Evolutionary conservation across 2,888 invertebrate genomes (phyloP).

Genomic region (Imbricaverruca yamaguchii): DNA sequence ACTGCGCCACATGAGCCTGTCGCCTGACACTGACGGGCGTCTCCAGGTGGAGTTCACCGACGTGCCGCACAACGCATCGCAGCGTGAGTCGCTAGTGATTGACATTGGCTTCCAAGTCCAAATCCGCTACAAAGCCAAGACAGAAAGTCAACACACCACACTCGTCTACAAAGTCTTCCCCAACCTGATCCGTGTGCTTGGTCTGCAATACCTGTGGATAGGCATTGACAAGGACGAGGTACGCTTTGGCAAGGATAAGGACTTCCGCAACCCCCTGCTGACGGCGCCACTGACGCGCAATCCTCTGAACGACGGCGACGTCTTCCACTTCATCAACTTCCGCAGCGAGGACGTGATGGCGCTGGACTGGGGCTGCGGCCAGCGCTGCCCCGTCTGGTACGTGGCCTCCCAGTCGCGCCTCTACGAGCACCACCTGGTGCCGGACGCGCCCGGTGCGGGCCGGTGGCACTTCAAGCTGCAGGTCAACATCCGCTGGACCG

Average conservation of each 20-base stretch:
- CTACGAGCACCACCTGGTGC: conserved; percentile 6
- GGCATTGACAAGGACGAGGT: neutral
- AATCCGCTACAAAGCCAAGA: neutral
- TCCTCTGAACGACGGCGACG: neutral
- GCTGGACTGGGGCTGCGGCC: neutral
- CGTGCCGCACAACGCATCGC: neutral
- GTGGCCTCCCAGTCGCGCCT: neutral
- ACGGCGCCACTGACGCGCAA: neutral
- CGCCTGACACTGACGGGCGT: neutral
- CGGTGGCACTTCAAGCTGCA: neutral
- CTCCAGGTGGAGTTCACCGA: neutral
- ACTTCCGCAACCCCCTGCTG: conserved; percentile 9
- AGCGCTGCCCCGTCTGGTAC: conserved; percentile 13
- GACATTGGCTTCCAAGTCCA: conserved; percentile 10
- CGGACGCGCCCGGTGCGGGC: neutral
- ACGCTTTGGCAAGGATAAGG: conserved; percentile 17
- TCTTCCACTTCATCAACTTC: conserved; percentile 15
- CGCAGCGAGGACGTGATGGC: neutral
- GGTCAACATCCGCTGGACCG: conserved; percentile 1
- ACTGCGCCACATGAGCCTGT: neutral
- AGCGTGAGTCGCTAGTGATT: neutral
- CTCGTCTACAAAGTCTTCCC: neutral
- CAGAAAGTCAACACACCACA: neutral
- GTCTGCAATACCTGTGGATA: conserved; percentile 1
- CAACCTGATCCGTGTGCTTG: neutral